A percentile compares a stretch with the other conserved stretches of the same genome.
Conservation (phyloP, 2,113 vertebrate genomes). For the Xiphophorus couchianus region DNA sequence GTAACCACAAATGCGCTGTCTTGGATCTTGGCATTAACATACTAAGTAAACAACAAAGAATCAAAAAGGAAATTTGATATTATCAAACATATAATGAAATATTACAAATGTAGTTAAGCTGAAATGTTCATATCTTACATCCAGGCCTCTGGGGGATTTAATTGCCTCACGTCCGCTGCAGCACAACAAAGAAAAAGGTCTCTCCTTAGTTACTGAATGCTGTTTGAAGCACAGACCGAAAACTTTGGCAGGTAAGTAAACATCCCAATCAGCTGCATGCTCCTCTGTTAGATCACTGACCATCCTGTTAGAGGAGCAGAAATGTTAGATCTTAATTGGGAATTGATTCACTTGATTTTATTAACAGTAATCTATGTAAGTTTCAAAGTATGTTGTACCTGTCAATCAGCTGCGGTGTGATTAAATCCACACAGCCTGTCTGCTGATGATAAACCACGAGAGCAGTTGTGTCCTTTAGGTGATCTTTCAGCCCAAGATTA, state of each 20-base stretch:
- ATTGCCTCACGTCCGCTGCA: conserved; percentile 48
- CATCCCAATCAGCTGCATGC: conserved; percentile 72
- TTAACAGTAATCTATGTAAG: neutral
- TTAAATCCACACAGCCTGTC: conserved; percentile 60
- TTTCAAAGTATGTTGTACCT: conserved; percentile 41
- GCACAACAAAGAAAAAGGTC: conserved; percentile 69
- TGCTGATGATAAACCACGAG: conserved; percentile 69
- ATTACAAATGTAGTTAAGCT: neutral
- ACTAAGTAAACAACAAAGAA: conserved; percentile 40
- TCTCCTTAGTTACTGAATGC: conserved; percentile 61
- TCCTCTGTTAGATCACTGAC: conserved; percentile 63
- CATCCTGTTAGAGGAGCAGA: conserved; percentile 53
- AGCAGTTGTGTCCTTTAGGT: conserved; percentile 48
- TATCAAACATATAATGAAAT: neutral
- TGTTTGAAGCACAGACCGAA: conserved; percentile 73
- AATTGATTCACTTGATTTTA: too few species aligned
- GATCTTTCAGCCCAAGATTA: conserved; percentile 67
- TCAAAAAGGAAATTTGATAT: conserved; percentile 7
- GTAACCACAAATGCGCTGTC: conserved; percentile 59
- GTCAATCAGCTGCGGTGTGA: conserved; percentile 69
- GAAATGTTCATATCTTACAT: conserved; percentile 41
- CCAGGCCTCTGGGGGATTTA: conserved; percentile 44
- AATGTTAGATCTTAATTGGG: neutral
- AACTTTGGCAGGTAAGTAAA: conserved; percentile 72
- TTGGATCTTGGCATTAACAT: conserved; percentile 43